A percentile compares a stretch with the other conserved stretches of the same genome.
Conservation (phyloP, 2,888 invertebrate species). For the Eledona agricola region DNA sequence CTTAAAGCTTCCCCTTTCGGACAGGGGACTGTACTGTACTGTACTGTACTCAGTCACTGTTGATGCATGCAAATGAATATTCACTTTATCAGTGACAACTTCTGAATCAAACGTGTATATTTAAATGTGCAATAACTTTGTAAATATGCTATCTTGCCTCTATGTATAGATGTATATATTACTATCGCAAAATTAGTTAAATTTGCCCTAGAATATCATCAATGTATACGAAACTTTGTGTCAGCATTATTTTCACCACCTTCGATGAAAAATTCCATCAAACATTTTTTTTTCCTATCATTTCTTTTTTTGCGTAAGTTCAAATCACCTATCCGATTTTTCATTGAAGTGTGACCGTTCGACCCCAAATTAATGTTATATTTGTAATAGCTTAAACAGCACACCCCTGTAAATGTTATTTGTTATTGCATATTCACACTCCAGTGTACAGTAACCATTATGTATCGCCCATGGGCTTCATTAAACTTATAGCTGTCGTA, state of each 20-base stretch:
- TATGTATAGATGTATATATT: conserved; percentile 63
- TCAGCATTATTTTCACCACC: conserved; percentile 22
- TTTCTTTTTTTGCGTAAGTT: conserved; percentile 5
- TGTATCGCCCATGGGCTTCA: conserved; percentile 62
- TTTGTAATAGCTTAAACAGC: conserved; percentile 41
- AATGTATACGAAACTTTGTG: conserved; percentile 57
- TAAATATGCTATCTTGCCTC: conserved; percentile 60
- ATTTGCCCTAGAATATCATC: conserved; percentile 48
- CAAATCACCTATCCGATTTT: conserved; percentile 9
- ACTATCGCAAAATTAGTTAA: conserved; percentile 42
- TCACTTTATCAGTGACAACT: conserved; percentile 36
- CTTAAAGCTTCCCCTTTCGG: conserved; percentile 34
- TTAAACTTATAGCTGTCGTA: conserved; percentile 63
- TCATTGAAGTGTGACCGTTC: conserved; percentile 17
- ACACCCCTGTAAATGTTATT: conserved; percentile 57
- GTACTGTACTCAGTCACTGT: too few relatives aligned
- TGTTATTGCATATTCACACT: conserved; percentile 62
- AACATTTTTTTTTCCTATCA: too few relatives aligned
- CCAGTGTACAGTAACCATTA: conserved; percentile 62
- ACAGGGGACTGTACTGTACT: conserved; percentile 29
- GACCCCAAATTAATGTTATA: conserved; percentile 40
- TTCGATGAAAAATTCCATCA: conserved; percentile 19
- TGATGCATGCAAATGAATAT: conserved; percentile 39
- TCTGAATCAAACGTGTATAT: conserved; percentile 53
- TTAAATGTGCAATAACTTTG: conserved; percentile 64